Evolutionary conservation across 2,888 invertebrate genomes (phyloP).

Genomic region (Craniophora ligustri): DNA sequence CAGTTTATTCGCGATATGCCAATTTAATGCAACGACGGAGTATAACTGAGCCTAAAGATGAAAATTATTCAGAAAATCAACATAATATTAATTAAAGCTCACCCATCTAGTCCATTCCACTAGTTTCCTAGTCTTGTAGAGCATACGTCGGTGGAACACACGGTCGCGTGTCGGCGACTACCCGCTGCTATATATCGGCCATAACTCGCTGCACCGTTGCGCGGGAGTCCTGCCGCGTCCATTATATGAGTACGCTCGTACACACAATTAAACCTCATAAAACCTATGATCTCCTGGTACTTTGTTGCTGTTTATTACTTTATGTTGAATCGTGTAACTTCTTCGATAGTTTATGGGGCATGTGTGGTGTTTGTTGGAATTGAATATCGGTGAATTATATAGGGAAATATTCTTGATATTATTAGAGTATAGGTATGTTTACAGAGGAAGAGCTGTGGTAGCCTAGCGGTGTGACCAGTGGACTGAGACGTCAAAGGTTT

Average conservation of each 20-base stretch:
- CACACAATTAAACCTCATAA: slow-evolving; percentile 75
- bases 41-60: not conserved
- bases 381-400: slow-evolving; percentile 10
- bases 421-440: not conserved
- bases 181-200: slow-evolving; percentile 66
- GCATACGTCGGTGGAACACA: slow-evolving; percentile 61
- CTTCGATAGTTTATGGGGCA: slow-evolving; percentile 31
- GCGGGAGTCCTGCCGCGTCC: slow-evolving; percentile 71
- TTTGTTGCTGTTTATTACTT: slow-evolving; percentile 55
- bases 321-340: slow-evolving; percentile 32
- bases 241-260: slow-evolving; percentile 66
- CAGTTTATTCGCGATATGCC: no score
- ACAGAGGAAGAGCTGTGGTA: no score
- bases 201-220: slow-evolving; percentile 67
- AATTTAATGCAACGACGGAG: no score
- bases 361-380: slow-evolving; percentile 31
- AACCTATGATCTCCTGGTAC: slow-evolving; percentile 68
- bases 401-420: not conserved
- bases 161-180: slow-evolving; percentile 64
- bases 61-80: not conserved
- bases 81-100: not conserved
- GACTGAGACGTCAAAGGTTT: no score
- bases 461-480: no score
- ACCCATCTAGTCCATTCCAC: slow-evolving; percentile 28
- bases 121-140: slow-evolving; percentile 42